Evolutionary conservation across 1,140 invertebrate species (phyloP).

Genomic region (Heterodera carotae): DNA sequence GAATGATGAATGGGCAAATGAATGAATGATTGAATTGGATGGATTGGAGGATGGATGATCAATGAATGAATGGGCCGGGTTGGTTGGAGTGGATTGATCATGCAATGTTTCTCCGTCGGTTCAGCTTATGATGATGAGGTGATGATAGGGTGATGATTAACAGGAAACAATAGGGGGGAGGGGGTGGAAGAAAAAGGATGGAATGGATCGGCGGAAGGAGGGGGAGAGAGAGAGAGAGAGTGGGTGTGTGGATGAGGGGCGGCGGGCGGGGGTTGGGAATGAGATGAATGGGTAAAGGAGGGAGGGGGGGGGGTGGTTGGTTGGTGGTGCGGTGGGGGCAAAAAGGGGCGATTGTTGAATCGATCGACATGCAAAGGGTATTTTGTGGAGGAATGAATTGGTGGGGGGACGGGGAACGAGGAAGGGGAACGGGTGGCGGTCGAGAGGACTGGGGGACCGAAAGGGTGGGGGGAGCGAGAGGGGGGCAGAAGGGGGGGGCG

Average conservation of each 20-base stretch:
- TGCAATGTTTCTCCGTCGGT: neutral
- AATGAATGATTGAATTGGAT: no score
- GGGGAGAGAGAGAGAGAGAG: neutral
- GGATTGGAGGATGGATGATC: no score
- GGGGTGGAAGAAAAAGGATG: neutral
- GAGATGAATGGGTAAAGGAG: neutral
- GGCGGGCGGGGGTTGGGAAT: neutral
- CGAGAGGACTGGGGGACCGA: neutral
- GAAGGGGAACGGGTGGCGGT: neutral
- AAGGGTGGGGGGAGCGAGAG: neutral
- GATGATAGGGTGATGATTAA: neutral
- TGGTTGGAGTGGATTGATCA: neutral
- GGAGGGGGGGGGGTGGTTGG: neutral
- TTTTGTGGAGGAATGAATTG: neutral
- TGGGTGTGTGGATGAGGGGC: neutral
- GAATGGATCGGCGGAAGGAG: neutral
- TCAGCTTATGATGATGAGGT: neutral
- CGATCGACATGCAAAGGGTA: neutral
- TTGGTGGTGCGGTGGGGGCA: no score
- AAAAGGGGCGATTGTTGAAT: neutral
- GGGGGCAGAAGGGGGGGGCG: neutral
- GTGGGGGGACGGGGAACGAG: neutral
- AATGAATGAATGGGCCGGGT: neutral
- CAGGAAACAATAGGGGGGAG: neutral
- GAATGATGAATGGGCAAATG: neutral